Conservation (phyloP, 2,113 vertebrate genomes). For the Lepus europaeus region DNA sequence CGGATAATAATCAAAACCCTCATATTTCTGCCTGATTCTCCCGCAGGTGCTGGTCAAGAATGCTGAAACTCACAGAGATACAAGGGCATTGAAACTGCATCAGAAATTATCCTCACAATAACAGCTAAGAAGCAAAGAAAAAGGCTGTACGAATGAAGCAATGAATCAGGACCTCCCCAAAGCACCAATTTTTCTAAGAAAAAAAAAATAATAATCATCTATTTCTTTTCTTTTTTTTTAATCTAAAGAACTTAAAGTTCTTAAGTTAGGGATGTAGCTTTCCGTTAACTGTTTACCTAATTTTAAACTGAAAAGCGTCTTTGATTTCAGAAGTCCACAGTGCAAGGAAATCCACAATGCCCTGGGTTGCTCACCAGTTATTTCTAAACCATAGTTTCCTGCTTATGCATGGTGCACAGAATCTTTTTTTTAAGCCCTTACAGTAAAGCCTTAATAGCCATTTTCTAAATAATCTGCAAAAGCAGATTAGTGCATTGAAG, state of each 20-base stretch:
- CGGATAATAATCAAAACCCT: slow-evolving; percentile 10
- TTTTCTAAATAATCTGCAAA: slow-evolving; percentile 66
- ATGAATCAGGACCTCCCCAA: slow-evolving; percentile 40
- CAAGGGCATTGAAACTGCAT: slow-evolving; percentile 91
- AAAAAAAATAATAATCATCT: slow-evolving; percentile 21
- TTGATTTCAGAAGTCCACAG: slow-evolving; percentile 38
- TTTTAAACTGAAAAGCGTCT: slow-evolving; percentile 63
- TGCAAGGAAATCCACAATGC: slow-evolving; percentile 46
- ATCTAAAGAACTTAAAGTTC: slow-evolving; percentile 43
- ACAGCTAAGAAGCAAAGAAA: slow-evolving; percentile 40
- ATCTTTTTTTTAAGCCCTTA: slow-evolving; percentile 45
- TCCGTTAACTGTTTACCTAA: slow-evolving; percentile 37
- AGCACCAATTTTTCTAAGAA: not conserved
- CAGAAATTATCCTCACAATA: slow-evolving; percentile 88
- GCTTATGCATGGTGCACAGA: not conserved
- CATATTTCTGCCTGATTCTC: slow-evolving; percentile 52
- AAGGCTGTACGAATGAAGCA: slow-evolving; percentile 33
- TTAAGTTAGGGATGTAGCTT: slow-evolving; percentile 53
- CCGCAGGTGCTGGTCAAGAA: slow-evolving; percentile 92
- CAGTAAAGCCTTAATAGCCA: slow-evolving; percentile 52
- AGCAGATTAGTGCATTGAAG: slow-evolving; percentile 45
- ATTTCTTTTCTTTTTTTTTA: slow-evolving; percentile 35
- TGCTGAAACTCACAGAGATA: slow-evolving; percentile 90
- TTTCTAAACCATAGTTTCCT: slow-evolving; percentile 49
- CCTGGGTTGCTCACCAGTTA: slow-evolving; percentile 3